Evolutionary conservation across 1,140 invertebrate species (phyloP), one percentile per base, ranked within the genome.

Genomic region (Zaprionus africanus): DNA sequence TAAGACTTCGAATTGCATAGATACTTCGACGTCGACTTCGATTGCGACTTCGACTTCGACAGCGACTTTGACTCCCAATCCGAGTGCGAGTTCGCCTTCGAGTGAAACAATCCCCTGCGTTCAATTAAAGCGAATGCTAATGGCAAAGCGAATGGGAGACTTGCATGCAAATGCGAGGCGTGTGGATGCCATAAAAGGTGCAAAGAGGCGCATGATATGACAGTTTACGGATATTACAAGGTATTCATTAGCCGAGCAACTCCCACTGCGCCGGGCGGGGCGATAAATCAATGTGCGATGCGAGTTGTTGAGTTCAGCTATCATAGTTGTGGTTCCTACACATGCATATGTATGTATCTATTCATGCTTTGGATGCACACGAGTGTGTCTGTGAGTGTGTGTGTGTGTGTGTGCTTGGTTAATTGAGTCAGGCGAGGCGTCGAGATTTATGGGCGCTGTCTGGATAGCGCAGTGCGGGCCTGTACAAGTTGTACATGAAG

Each of bases 371-470:
- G 38, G 15, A 26, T n/a, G 15, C 11, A n/a, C 34, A 31, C n/a
- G 1, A 22, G 19, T 41, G 5, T 46, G n/a, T 58, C 17, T 58
- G 22, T 49, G 38, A 13, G 26, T 34, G 17, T 54, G 26, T 28
- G 17, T 46, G 22, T 43, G 28, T 61, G 19, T 26, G 17, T 22
- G n/a, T 53, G 9, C 9, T 34, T 15, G 36, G 36, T 75, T 63
- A 75, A 75, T 75, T 69, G 72, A 75, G 72, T 69, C 66, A 75
- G 66, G 59, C 66, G 59, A 75, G 65, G 72, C 71, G 65, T 75
- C 59, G 77, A 72, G 81, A 83, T 84, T 84, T 83, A 84, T 75
- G 64, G 60, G 74, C 57, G 57, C 60, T 43, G 79, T 72, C 64
- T 62, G 67, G 43, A 46, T 60, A 56, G 65, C 34, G 51, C 41